Base-by-base conservation (phyloP, 2,113 vertebrate species). In the Atlantisia rogersi region DNA sequence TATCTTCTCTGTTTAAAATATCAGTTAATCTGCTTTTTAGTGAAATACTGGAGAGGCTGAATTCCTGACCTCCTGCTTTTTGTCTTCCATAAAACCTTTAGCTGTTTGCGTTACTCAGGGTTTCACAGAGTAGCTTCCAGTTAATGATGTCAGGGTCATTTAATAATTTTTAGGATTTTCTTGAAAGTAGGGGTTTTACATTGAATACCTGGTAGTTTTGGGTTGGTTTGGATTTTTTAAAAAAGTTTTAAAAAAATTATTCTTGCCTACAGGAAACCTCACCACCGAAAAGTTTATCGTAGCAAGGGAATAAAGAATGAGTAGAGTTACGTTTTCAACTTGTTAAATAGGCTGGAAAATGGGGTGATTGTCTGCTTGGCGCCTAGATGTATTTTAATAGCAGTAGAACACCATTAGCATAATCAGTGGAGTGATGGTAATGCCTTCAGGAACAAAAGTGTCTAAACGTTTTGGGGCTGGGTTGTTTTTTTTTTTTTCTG, bases 321-420 rank as follows among this genome's bases (percentile, higher is more conserved):
- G 67, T 37, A 37, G 84, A 67, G 60, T 82, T 94, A 50, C 42
- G 90, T 96, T 96, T 97, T 96, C 65, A 96, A 2, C 80, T 84
- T 55, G 95, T 96, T 96, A 96, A 96, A 96, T 95, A 96, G 95
- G 95, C 65, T 96, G 95, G 95, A 96, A 97, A 97, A 96, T 89
- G 95, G 90, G 64, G 65, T 82, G 75, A 21, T 96, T 95, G 94
- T 96, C 39, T 44, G 82, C 79, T 26, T 86, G 90, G 94, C 11
- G 79, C 93, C 94, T 95, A 2, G 10, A 56, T 74, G 85, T 55
- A 39, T 93, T 94, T 88, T 20, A 39, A 60, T 15, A 56, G 62
- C 80, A 50, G 40, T 40, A 55, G 78, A 73, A 56, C 46, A 22
- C 80, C 82, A 93, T 95, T 96, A 97, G 88, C 86, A 68, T 76